A percentile compares a stretch with the other conserved stretches of the same genome.
Evolutionary conservation across 2,797 vertebrate genomes (phyloP).

Genomic region (Thripadectes ignobilis): DNA sequence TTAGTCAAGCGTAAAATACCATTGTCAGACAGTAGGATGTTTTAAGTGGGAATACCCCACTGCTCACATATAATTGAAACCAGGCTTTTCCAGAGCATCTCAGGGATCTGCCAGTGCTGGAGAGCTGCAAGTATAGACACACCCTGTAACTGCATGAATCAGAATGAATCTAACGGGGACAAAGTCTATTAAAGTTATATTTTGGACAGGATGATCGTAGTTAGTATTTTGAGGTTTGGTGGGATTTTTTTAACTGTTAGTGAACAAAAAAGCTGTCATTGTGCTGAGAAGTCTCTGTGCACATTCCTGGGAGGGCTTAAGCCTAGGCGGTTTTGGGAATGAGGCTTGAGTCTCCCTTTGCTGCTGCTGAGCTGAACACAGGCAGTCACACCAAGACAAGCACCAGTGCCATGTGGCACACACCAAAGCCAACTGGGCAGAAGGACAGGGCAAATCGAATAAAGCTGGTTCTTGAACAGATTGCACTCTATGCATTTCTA

Average conservation of each 20-base stretch:
- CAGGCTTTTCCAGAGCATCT: not conserved
- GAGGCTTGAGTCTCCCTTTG: not conserved
- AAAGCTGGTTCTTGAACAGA: conserved; percentile 21
- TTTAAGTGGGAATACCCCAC: not conserved
- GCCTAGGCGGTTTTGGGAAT: not conserved
- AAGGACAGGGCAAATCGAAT: not conserved
- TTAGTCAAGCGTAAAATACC: not conserved
- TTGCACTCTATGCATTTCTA: conserved; percentile 17
- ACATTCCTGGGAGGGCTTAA: not conserved
- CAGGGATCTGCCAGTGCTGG: not conserved
- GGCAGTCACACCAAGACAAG: not conserved
- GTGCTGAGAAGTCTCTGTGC: not conserved
- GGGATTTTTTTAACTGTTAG: accelerated
- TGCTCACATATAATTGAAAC: conserved; percentile 6
- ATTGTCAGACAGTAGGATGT: not conserved
- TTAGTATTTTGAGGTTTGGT: not conserved
- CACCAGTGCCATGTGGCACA: not conserved
- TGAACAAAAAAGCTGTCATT: not conserved
- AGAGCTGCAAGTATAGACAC: not conserved
- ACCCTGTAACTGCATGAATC: not conserved
- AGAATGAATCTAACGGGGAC: not conserved
- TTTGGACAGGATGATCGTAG: not conserved
- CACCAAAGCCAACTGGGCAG: not conserved
- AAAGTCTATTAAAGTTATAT: not conserved
- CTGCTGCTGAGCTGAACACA: not conserved